Conservation (phyloP, 2,797 vertebrate genomes). For the Gallinago nigripennis region DNA sequence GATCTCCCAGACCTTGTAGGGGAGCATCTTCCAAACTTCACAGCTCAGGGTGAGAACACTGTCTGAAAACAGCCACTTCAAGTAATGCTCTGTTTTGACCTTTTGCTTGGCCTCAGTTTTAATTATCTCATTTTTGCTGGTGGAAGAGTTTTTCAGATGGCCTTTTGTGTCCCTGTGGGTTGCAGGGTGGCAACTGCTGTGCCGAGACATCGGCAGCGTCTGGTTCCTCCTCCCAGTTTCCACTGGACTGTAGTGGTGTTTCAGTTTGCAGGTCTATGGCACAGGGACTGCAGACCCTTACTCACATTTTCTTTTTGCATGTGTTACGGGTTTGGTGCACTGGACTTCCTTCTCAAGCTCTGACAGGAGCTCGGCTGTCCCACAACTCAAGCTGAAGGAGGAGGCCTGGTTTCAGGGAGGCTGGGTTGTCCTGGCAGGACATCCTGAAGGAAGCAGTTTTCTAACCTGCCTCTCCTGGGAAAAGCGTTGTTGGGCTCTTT, state of each 20-base stretch:
- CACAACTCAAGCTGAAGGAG: not conserved
- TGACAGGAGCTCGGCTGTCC: not conserved
- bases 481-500: fast-evolving
- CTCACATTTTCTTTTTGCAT: fast-evolving
- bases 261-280: not conserved
- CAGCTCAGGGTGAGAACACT: fast-evolving
- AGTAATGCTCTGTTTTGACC: not conserved
- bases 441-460: not conserved
- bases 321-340: fast-evolving
- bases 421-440: not conserved
- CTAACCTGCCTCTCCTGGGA: not conserved
- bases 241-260: fast-evolving
- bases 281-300: not conserved
- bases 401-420: not conserved
- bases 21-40: not conserved
- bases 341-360: not conserved
- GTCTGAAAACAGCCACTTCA: not conserved
- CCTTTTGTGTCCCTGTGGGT: not conserved
- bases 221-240: not conserved
- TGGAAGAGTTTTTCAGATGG: not conserved
- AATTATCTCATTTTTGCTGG: not conserved
- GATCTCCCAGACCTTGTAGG: not conserved
- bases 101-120: not conserved
- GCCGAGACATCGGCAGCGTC: fast-evolving
- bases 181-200: not conserved